phyloP scores from a whole-genome alignment of 2,888 invertebrate genomes.

The Ennomos fuscantarius region DNA sequence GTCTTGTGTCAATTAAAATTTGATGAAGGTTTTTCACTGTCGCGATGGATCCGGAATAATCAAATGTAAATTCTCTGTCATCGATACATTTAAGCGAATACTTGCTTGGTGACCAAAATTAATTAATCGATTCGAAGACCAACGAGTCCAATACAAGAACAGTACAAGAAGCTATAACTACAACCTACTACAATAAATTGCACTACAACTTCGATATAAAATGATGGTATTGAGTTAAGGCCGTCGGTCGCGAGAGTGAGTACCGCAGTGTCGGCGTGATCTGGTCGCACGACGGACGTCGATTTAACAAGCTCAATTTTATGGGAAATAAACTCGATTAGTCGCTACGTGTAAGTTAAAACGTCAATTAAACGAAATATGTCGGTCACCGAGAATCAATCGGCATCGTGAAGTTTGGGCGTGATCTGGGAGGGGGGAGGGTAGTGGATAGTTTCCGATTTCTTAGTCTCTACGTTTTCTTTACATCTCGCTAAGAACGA shows the following conservation, averaged over 20 bases:
- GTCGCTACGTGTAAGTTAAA: slow-evolving; percentile 77
- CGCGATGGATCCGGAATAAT: slow-evolving; percentile 42
- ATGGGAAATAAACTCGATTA: slow-evolving; percentile 67
- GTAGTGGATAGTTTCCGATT: slow-evolving; percentile 48
- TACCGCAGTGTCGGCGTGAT: slow-evolving; percentile 53
- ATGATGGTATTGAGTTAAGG: background rate
- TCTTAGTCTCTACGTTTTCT: slow-evolving; percentile 46
- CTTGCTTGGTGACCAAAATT: background rate
- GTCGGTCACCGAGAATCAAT: slow-evolving; percentile 44
- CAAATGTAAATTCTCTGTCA: background rate
- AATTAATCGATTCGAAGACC: background rate
- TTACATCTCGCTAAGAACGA: slow-evolving; percentile 48
- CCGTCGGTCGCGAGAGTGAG: slow-evolving; percentile 47
- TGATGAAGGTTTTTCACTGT: slow-evolving; percentile 49
- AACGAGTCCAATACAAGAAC: background rate
- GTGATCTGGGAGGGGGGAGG: slow-evolving; percentile 49
- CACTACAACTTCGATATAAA: background rate
- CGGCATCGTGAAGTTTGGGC: slow-evolving; percentile 45
- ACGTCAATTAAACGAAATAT: slow-evolving; percentile 75
- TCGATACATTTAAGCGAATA: slow-evolving; percentile 2
- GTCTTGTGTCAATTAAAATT: slow-evolving; percentile 79
- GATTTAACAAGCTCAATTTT: slow-evolving; percentile 82
- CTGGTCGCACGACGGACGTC: slow-evolving; percentile 63
- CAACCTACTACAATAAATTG: background rate
- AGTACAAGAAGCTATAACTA: too few relatives aligned